Percentiles rank a stretch among this genome's conserved stretches.
Conservation (phyloP, 2,113 vertebrate genomes). For the Malurus alboscapulatus region DNA sequence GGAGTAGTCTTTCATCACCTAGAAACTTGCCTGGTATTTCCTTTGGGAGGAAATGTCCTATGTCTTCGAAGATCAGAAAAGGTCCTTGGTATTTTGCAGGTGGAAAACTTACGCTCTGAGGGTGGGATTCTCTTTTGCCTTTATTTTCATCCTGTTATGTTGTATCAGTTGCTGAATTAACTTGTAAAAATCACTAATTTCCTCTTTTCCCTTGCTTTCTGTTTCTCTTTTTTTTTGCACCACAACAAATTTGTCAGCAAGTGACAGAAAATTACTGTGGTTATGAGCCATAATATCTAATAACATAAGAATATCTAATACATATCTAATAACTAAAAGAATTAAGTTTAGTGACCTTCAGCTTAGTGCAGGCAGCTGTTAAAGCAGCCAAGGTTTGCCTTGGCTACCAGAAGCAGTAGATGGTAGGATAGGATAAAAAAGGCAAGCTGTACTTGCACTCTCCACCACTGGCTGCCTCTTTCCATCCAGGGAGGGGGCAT, state of each 20-base stretch:
- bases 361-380: background rate
- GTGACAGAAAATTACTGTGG: background rate
- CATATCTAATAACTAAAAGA: background rate
- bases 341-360: background rate
- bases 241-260: background rate
- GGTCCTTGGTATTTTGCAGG: background rate
- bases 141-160: background rate
- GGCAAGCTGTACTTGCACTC: background rate
- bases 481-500: background rate
- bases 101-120: background rate
- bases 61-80: background rate
- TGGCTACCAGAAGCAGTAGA: background rate
- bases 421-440: background rate
- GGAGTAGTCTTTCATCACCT: background rate
- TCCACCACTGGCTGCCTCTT: background rate
- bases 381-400: background rate
- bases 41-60: background rate
- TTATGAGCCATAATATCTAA: too few relatives aligned
- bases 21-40: background rate
- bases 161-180: background rate
- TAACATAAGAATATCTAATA: too few relatives aligned
- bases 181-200: background rate
- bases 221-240: background rate
- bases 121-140: background rate
- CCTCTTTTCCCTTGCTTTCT: background rate